phyloP scores from a whole-genome alignment of 1,140 invertebrate genomes.

The Lasaia peninsularis region DNA sequence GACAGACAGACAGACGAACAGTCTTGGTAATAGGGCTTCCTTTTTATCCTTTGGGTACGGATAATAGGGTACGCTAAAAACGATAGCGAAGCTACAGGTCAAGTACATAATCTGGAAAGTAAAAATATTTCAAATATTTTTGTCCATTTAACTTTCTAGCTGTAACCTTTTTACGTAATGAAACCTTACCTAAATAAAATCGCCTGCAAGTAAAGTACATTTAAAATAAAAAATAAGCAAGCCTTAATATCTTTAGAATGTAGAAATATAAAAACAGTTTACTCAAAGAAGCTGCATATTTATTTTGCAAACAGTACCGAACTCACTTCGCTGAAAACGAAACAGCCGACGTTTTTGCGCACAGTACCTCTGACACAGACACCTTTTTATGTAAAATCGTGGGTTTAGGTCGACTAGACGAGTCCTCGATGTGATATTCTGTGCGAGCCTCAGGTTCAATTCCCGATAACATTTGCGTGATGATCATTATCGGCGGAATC shows the following conservation, averaged over 20 bases:
- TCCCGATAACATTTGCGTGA: too few species aligned
- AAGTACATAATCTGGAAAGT: too few species aligned
- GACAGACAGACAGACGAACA: too few species aligned
- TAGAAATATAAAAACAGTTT: conserved; percentile 5
- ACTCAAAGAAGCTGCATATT: conserved; percentile 13
- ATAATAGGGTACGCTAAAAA: too few species aligned
- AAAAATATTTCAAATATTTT: background rate
- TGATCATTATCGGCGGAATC: too few species aligned
- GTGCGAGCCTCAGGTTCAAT: background rate
- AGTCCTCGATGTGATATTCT: conserved; percentile 12
- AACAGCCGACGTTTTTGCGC: conserved; percentile 53
- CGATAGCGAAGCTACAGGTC: too few species aligned
- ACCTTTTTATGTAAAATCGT: conserved; percentile 50
- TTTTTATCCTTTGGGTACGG: too few species aligned
- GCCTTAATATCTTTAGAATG: conserved; percentile 8
- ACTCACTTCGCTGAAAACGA: conserved; percentile 46
- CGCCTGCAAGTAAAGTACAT: background rate
- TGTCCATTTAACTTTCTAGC: background rate
- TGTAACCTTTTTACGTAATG: conserved; percentile 9
- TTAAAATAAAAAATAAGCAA: conserved; percentile 9
- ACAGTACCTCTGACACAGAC: conserved; percentile 60
- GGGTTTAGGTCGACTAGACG: conserved; percentile 27
- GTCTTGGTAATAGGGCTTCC: too few species aligned
- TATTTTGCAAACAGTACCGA: conserved; percentile 39
- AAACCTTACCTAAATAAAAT: background rate